These are phyloP conservation scores for Helostoma temminkii DNA, from an alignment of 2,797 vertebrate genomes.

Conservation along the genomic window DNA sequence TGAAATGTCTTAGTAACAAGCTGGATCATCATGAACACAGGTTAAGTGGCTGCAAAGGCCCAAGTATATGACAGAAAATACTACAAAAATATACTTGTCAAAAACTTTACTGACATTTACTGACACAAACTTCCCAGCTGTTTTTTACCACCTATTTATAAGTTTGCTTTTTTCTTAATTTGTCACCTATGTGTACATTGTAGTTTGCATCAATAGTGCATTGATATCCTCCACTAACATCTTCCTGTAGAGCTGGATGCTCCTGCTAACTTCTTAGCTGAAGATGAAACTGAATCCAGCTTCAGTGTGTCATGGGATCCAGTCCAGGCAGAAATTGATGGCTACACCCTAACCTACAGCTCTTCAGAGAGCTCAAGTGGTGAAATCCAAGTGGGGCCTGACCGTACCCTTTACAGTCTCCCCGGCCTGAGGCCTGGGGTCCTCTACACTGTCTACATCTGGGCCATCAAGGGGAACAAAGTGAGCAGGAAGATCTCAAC, in stretches of 20 bases:
- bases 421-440: slow-evolving; percentile 82
- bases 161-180: background rate
- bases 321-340: slow-evolving; percentile 80
- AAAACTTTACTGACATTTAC: background rate
- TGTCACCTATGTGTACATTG: slow-evolving; percentile 17
- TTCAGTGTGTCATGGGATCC: slow-evolving; percentile 84
- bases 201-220: slow-evolving; percentile 29
- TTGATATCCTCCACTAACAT: slow-evolving; percentile 65
- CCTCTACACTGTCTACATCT: slow-evolving; percentile 82
- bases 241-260: slow-evolving; percentile 78
- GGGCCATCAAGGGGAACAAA: slow-evolving; percentile 84
- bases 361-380: slow-evolving; percentile 75
- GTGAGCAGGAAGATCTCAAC: slow-evolving; percentile 82
- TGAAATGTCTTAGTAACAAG: background rate
- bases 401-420: slow-evolving; percentile 75
- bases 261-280: slow-evolving; percentile 81
- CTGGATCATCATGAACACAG: no score
- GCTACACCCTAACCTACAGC: slow-evolving; percentile 84
- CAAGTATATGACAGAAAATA: background rate
- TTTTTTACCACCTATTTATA: background rate
- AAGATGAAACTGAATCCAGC: slow-evolving; percentile 80
- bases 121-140: background rate
- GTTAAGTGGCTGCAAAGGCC: background rate
- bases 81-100: background rate
- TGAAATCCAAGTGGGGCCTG: slow-evolving; percentile 78